Base-by-base conservation (phyloP, 2,113 vertebrate species). In the Thymallus thymallus region DNA sequence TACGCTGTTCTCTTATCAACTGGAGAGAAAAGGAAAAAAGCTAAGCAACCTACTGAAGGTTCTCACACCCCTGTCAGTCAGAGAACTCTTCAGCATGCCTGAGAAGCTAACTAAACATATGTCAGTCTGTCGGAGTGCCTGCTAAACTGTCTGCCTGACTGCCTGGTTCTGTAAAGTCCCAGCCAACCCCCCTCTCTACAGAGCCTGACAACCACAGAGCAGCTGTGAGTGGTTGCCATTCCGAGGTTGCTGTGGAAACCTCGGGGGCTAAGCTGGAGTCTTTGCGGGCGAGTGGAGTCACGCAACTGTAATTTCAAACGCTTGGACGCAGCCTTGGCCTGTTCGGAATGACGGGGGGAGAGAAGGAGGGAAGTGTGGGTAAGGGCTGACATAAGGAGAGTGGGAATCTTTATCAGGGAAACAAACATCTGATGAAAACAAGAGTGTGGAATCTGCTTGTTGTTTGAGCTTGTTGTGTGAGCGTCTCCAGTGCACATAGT, bases 161-260 rank as follows among this genome's bases (percentile, higher is more conserved):
- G 55, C 41, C 51, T 55, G 12, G n/a, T n/a, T 55, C 51, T 55
- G 51, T 16, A 3, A 16, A 13, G 3, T 10, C 13, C 16, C 51
- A n/a, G n/a, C n/a, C n/a, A n/a, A n/a, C 51, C 51, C 51, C 16
- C 51, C 51, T 29, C 29, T 56, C 72, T 72, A 69, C 71, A 80
- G 72, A 32, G 32, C 73, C 78, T 80, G 73, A 83, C 80, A 86
- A 73, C 80, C 72, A 56, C 74, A 80, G 72, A 88, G 85, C 86
- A 88, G 88, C 84, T 89, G 86, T 61, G 78, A 88, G 79, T 69
- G 77, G 74, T 78, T 84, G 86, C 88, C 85, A 84, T 85, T 79
- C 83, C 58, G 7, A 74, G 79, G 80, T 85, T 81, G 83, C 76
- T 78, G 82, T 61, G 74, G 87, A 88, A 88, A 91, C 89, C 89